These are phyloP conservation scores for Ichneumon xanthorius DNA, from an alignment of 2,888 invertebrate genomes.

Conservation along the genomic window DNA sequence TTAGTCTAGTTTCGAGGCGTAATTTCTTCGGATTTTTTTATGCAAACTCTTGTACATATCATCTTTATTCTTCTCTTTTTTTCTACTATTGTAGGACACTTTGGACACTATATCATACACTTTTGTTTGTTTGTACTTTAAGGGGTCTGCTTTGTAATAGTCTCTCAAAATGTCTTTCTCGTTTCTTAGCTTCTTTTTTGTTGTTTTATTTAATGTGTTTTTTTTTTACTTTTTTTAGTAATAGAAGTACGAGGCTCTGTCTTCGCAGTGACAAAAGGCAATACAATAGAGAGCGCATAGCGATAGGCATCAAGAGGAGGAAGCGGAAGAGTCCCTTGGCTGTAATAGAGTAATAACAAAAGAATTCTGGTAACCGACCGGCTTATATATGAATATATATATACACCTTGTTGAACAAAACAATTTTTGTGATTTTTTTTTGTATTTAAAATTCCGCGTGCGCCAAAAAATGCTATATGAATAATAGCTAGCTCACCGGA, in stretches of 20 bases:
- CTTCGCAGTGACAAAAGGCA: constrained; percentile 81
- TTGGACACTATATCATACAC: constrained; percentile 65
- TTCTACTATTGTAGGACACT: constrained; percentile 65
- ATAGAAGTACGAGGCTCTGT: constrained; percentile 78
- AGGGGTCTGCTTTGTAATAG: constrained; percentile 55
- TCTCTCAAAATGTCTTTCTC: constrained; percentile 47
- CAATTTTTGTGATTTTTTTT: constrained; percentile 37
- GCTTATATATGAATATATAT: constrained; percentile 4
- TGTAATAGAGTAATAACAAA: constrained; percentile 78
- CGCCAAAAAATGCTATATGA: constrained; percentile 53
- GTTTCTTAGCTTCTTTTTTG: constrained; percentile 29
- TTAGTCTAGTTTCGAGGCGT: constrained; percentile 66
- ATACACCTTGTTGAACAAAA: constrained; percentile 32
- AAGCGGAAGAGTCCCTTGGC: constrained; percentile 82
- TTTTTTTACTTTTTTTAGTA: constrained; percentile 73
- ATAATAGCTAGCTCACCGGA: constrained; percentile 79
- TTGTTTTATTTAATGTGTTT: constrained; percentile 3
- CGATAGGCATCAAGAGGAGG: constrained; percentile 83
- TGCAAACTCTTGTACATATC: constrained; percentile 63
- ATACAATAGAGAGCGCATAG: constrained; percentile 82
- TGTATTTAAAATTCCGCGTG: constrained; percentile 77
- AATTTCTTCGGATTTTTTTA: constrained; percentile 48
- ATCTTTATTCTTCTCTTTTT: constrained; percentile 40
- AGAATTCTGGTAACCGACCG: constrained; percentile 73
- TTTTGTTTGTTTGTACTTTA: constrained; percentile 61